Base-by-base conservation (phyloP, 2,113 vertebrate genomes). In the Agapornis roseicollis region DNA sequence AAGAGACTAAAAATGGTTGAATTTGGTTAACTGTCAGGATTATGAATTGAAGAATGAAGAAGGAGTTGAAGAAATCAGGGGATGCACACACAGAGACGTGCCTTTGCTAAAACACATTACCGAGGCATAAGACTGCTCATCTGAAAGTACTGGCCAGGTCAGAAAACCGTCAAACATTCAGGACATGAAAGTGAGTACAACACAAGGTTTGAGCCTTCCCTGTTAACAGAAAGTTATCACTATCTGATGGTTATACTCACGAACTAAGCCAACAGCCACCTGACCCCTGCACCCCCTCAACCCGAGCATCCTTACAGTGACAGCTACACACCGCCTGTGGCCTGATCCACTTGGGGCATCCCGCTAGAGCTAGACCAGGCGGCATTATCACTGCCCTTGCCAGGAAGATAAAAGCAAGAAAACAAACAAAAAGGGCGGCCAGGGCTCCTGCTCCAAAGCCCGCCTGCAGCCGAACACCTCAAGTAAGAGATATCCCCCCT, bases 91-190 rank as follows among this genome's bases (percentile, higher is more conserved):
- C 22, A 72, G 20, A 24, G 2, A 10, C 60, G 66, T 65, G 80
- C 39, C 61, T 41, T 10, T 3, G 42, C 56, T 4, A 37, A 7
- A 31, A 13, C 9, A 17, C 11, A 50, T 16, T 8, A n/a, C 18
- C 1, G 22, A 39, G 52, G 41, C n/a, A 19, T 42, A 17, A 73
- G 5, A 8, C 47, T 19, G 81, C n/a, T 73, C 58, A 35, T 22
- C 53, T 33, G 13, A 41, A 8, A 66, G 44, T 6, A n/a, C 0
- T 0, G 18, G 49, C 44, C 69, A 17, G 82, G 42, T 68, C 71
- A 56, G 58, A 39, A 65, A 71, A 44, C 9, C 17, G 1, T 13
- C 2, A 29, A 35, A 69, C 0, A 46, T 0, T 13, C 70, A 3
- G 49, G 53, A 44, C 44, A 12, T 0, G 18, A 37, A 20, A 47